Evolutionary conservation across 2,888 invertebrate species (phyloP).

Genomic region (Zelleria hepariella): DNA sequence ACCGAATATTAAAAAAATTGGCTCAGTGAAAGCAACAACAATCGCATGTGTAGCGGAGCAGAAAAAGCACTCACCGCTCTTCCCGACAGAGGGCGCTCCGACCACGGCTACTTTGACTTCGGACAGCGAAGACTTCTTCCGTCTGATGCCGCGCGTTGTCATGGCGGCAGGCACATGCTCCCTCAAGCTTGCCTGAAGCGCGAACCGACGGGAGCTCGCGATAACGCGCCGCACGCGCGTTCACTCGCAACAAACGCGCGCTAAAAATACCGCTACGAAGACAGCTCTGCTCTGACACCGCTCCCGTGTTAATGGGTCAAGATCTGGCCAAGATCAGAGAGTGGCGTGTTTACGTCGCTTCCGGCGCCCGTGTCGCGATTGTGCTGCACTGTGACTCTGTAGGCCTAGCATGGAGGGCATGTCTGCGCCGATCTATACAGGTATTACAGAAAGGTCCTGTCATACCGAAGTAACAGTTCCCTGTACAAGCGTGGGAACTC

Average conservation of each 20-base stretch:
- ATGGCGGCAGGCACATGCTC: constrained; percentile 44
- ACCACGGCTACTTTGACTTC: constrained; percentile 93
- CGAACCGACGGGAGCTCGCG: constrained; percentile 1
- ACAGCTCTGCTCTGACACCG: constrained; percentile 54
- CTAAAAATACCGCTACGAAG: constrained; percentile 61
- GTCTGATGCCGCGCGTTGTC: constrained; percentile 86
- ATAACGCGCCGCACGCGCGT: constrained; percentile 28
- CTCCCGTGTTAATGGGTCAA: constrained; percentile 68
- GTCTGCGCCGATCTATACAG: too few relatives aligned
- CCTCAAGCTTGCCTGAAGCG: constrained; percentile 4
- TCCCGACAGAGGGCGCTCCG: constrained; percentile 91
- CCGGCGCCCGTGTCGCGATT: constrained; percentile 32
- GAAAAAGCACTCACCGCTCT: constrained; percentile 81
- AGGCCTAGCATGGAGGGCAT: too few relatives aligned
- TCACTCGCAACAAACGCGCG: constrained; percentile 36
- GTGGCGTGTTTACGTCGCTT: constrained; percentile 54
- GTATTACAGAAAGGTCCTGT: too few relatives aligned
- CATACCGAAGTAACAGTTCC: too few relatives aligned
- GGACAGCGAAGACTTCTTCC: constrained; percentile 90
- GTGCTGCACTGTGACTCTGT: neutral
- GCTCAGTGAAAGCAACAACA: too few relatives aligned
- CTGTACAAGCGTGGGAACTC: too few relatives aligned
- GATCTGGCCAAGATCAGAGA: constrained; percentile 69
- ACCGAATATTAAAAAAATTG: too few relatives aligned
- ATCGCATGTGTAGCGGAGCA: too few relatives aligned